Conservation (phyloP, 2,888 invertebrate genomes). For the Hirtodrosophila trivittata region DNA sequence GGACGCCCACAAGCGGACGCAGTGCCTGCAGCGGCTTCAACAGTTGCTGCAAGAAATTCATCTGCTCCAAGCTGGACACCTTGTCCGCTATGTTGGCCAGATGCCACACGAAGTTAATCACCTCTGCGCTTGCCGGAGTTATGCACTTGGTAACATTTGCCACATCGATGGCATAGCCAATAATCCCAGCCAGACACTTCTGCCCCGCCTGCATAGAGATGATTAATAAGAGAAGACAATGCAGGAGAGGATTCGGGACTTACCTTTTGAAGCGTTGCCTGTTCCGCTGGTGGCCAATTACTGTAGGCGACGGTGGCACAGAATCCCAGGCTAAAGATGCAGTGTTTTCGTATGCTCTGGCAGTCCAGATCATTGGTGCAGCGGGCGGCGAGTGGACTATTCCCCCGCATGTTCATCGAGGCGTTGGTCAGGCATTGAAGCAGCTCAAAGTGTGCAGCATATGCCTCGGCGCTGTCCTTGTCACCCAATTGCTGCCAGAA, state of each 20-base stretch:
- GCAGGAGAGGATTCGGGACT: not conserved
- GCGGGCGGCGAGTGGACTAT: constrained; percentile 52
- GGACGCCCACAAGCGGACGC: constrained; percentile 47
- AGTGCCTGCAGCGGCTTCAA: constrained; percentile 56
- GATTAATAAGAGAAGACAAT: not conserved
- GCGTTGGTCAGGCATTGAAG: constrained; percentile 59
- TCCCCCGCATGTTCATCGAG: constrained; percentile 56
- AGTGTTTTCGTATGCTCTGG: constrained; percentile 73
- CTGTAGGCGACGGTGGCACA: constrained; percentile 58
- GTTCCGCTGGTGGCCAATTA: constrained; percentile 39
- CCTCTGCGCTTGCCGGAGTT: constrained; percentile 40
- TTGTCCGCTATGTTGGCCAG: constrained; percentile 38
- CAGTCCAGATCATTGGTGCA: constrained; percentile 61
- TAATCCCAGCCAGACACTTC: constrained; percentile 32
- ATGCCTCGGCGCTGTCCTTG: constrained; percentile 42
- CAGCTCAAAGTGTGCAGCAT: constrained; percentile 61
- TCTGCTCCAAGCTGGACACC: constrained; percentile 41
- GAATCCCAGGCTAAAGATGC: constrained; percentile 62
- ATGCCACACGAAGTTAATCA: constrained; percentile 38
- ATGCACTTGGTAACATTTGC: constrained; percentile 72
- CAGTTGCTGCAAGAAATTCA: constrained; percentile 55
- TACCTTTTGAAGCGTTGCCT: constrained; percentile 42
- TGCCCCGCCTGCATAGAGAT: constrained; percentile 15
- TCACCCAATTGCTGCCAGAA: constrained; percentile 66
- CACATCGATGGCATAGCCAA: constrained; percentile 66